Percentiles rank a stretch among this genome's conserved stretches.
phyloP scores from a whole-genome alignment of 2,113 vertebrate species.

The Stercorarius parasiticus region DNA sequence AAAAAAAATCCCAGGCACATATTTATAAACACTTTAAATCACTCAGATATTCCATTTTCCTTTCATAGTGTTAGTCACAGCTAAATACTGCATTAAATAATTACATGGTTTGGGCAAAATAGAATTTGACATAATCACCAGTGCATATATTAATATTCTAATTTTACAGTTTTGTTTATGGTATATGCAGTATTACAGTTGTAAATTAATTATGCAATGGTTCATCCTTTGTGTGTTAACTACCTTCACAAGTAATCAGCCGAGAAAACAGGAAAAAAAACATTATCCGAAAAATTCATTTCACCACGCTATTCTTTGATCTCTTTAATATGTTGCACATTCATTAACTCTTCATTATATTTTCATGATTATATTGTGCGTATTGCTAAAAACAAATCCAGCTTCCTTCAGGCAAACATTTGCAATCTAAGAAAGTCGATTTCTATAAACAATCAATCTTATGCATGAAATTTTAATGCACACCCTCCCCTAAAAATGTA shows the following conservation, averaged over 20 bases:
- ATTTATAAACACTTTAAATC: not conserved
- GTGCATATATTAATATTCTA: constrained; percentile 58
- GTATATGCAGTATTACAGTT: constrained; percentile 10
- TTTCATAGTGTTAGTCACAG: constrained; percentile 16
- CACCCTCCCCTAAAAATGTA: not conserved
- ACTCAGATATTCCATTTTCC: not conserved
- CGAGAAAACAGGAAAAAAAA: constrained; percentile 34
- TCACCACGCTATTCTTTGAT: constrained; percentile 51
- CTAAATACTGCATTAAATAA: constrained; percentile 62
- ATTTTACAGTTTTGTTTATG: constrained; percentile 55
- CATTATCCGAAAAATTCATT: constrained; percentile 30
- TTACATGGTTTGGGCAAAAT: constrained; percentile 47
- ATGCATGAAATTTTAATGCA: constrained; percentile 51
- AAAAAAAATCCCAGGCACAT: not conserved
- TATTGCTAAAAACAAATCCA: constrained; percentile 47
- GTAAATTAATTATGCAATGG: constrained; percentile 48
- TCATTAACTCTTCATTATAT: constrained; percentile 71
- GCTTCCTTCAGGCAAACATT: constrained; percentile 58
- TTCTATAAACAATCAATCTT: constrained; percentile 64
- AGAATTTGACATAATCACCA: constrained; percentile 31
- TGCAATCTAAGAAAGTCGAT: constrained; percentile 62
- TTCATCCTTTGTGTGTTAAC: constrained; percentile 59
- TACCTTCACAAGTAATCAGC: constrained; percentile 57
- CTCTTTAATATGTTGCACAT: constrained; percentile 31
- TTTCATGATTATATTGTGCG: constrained; percentile 62